Evolutionary conservation across 2,113 vertebrate genomes (phyloP), one percentile per base, ranked within the genome.

Genomic region (Erythrocercus mccallii): DNA sequence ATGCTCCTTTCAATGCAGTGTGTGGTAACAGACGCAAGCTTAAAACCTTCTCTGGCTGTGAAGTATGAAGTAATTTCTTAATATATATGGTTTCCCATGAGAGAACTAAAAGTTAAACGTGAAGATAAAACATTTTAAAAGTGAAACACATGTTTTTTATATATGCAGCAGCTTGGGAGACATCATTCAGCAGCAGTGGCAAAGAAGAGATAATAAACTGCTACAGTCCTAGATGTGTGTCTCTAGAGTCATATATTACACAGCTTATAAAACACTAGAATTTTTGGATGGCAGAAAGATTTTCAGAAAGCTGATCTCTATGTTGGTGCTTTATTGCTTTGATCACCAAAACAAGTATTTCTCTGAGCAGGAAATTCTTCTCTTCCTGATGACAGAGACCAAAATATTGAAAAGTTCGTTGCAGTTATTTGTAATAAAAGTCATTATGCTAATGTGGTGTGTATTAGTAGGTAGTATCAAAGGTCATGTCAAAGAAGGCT

Each of bases 221-320:
- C 51, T 57, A 1, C 24, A 30, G 58, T 86, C 9, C 65, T 88
- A n/a, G 42, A 40, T 66, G 33, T 72, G 15, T 94, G 53, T 73
- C 47, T 96, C 76, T 80, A 58, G 53, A 91, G 56, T 80, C 56
- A 76, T 86, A 23, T 83, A 91, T 84, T 83, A 91, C 82, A 91
- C 27, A 88, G 31, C 42, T 88, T 38, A 81, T 33, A 80, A 95
- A 66, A 77, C 19, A 79, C 20, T 33, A 64, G 19, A 31, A 58
- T 94, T 94, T 96, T 69, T 45, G 44, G 23, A 58, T 92, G 58
- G 83, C 76, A 73, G 64, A 54, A 85, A 21, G 82, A 40, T 88
- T 95, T 95, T 90, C 81, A 65, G 68, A 57, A 56, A 78, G 18
- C 33, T 78, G 42, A 38, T 56, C 21, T 77, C 54, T 91, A 2